A percentile compares a stretch with the other conserved stretches of the same genome.
phyloP scores from a whole-genome alignment of 1,140 invertebrate genomes.

The Eriosoma lanigerum region DNA sequence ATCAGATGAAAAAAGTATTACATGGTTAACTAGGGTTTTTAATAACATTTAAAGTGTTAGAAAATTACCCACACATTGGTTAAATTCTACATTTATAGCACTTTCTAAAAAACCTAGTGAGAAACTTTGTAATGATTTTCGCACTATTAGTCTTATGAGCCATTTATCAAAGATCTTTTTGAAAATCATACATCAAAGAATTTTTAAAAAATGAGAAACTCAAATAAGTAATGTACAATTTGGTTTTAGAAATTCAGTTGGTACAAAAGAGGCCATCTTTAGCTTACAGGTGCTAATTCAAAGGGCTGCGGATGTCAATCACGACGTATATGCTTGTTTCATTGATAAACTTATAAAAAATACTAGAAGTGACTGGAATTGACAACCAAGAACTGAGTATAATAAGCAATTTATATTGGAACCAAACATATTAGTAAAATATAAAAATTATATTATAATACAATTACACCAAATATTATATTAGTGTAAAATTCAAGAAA shows the following conservation, averaged over 20 bases:
- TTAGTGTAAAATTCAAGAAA: too few relatives aligned
- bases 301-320: conserved; percentile 52
- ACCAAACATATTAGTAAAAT: too few relatives aligned
- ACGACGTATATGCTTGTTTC: conserved; percentile 53
- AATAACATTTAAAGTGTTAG: neutral
- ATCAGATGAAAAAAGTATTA: conserved; percentile 46
- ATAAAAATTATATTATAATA: too few relatives aligned
- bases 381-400: conserved; percentile 8
- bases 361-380: neutral
- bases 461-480: too few relatives aligned
- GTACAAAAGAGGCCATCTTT: conserved; percentile 53
- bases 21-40: neutral
- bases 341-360: conserved; percentile 48
- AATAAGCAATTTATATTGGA: conserved; percentile 28
- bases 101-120: neutral
- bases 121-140: conserved; percentile 8
- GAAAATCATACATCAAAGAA: conserved; percentile 24
- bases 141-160: conserved; percentile 21
- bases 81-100: conserved; percentile 16
- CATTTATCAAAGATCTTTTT: neutral
- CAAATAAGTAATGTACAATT: conserved; percentile 7
- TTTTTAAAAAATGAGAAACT: neutral
- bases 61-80: neutral
- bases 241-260: neutral
- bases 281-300: conserved; percentile 53